These are phyloP conservation scores for Samia ricini DNA, from an alignment of 1,140 invertebrate species.

Conservation along the genomic window DNA sequence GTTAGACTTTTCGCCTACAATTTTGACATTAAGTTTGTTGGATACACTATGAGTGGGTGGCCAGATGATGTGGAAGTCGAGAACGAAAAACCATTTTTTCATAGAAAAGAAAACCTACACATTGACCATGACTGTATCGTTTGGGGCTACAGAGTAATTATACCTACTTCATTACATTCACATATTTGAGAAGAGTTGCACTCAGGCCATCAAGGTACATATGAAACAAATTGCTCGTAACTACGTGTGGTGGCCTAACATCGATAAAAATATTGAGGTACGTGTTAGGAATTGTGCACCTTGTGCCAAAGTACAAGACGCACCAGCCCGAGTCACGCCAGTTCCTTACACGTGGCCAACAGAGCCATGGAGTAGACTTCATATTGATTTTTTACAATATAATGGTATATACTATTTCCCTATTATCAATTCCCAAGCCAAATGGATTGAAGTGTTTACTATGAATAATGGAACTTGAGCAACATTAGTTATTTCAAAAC, in stretches of 20 bases:
- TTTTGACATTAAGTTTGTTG: constrained; percentile 7
- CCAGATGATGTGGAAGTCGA: constrained; percentile 15
- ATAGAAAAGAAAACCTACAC: constrained; percentile 17
- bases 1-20: neutral
- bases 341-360: constrained; percentile 8
- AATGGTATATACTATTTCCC: constrained; percentile 15
- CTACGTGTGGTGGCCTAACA: constrained; percentile 12
- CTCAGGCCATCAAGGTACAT: constrained; percentile 54
- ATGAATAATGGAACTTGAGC: constrained; percentile 16
- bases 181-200: constrained; percentile 63
- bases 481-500: constrained; percentile 11
- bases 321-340: neutral
- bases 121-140: constrained; percentile 26
- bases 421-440: constrained; percentile 19
- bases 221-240: constrained; percentile 39
- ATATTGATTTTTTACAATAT: constrained; percentile 22
- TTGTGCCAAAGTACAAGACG: neutral
- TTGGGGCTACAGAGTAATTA: constrained; percentile 24
- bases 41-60: constrained; percentile 34
- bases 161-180: constrained; percentile 50
- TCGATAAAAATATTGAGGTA: neutral
- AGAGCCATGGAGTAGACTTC: constrained; percentile 22
- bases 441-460: constrained; percentile 23
- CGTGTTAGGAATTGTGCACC: neutral
- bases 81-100: constrained; percentile 21